Percentiles rank a stretch among this genome's conserved stretches.
Evolutionary conservation across 2,113 vertebrate species (phyloP).

Genomic region (Maccullochella peelii): DNA sequence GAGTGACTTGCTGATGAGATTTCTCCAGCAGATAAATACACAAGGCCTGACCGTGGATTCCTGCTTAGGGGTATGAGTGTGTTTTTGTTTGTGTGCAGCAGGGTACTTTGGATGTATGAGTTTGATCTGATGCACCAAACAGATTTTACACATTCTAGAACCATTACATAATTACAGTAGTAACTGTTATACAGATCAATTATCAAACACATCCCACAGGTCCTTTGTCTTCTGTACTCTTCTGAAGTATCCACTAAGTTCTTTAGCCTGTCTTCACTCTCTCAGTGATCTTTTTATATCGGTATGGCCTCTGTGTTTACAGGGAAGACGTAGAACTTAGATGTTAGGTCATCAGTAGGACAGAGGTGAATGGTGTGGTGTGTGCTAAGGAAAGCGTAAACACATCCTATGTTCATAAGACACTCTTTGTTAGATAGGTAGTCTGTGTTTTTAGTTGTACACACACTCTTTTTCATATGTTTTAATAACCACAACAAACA

Average conservation of each 20-base stretch:
- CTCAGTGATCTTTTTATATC: slow-evolving; percentile 73
- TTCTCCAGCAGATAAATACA: slow-evolving; percentile 77
- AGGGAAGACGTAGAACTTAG: slow-evolving; percentile 64
- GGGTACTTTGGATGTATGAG: background rate
- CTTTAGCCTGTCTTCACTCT: slow-evolving; percentile 28
- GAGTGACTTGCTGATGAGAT: slow-evolving; percentile 69
- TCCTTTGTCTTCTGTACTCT: slow-evolving; percentile 13
- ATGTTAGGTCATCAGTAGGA: slow-evolving; percentile 77
- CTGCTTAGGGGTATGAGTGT: slow-evolving; percentile 47
- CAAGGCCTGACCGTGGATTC: slow-evolving; percentile 62
- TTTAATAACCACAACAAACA: slow-evolving; percentile 43
- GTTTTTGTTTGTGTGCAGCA: slow-evolving; percentile 52
- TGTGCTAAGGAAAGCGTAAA: slow-evolving; percentile 68
- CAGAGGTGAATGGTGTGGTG: slow-evolving; percentile 70
- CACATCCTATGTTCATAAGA: slow-evolving; percentile 56
- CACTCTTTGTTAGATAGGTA: slow-evolving; percentile 45
- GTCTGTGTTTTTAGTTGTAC: slow-evolving; percentile 35
- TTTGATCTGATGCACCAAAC: slow-evolving; percentile 33
- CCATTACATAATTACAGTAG: slow-evolving; percentile 36
- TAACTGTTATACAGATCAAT: slow-evolving; percentile 16
- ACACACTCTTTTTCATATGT: slow-evolving; percentile 20
- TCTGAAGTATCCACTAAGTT: slow-evolving; percentile 22
- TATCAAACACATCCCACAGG: slow-evolving; percentile 39
- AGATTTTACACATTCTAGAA: slow-evolving; percentile 25
- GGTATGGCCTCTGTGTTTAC: slow-evolving; percentile 55